Evolutionary conservation across 2,888 invertebrate species (phyloP).

Genomic region (Rhagonycha fulva): DNA sequence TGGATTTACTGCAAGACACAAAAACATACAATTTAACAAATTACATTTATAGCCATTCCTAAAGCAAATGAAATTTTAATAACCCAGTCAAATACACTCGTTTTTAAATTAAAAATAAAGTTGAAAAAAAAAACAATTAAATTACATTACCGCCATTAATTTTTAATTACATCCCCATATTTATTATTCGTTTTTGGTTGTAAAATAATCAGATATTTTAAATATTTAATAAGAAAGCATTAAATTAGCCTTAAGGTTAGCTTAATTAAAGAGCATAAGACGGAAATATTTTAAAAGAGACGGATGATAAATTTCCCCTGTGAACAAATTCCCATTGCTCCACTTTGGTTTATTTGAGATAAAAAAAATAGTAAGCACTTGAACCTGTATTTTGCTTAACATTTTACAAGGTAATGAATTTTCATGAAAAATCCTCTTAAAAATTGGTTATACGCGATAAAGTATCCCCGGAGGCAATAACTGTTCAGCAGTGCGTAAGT

Average conservation of each 20-base stretch:
- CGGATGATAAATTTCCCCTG: slow-evolving; percentile 7
- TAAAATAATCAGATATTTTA: background rate
- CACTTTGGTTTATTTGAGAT: slow-evolving; percentile 10
- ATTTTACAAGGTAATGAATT: slow-evolving; percentile 28
- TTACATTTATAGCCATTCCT: background rate
- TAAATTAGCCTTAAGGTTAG: background rate
- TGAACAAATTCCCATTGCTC: slow-evolving; percentile 15
- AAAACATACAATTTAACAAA: background rate
- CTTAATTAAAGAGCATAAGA: background rate
- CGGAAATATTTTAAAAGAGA: background rate
- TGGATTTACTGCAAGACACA: background rate
- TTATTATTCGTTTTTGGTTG: background rate
- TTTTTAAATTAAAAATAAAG: background rate
- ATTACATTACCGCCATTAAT: background rate
- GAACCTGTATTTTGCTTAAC: slow-evolving; percentile 21
- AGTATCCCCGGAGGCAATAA: slow-evolving; percentile 29
- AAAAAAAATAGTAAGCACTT: slow-evolving; percentile 11
- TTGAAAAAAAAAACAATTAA: background rate
- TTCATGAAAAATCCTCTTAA: slow-evolving; percentile 27
- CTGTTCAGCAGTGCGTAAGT: slow-evolving; percentile 28
- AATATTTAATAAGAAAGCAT: background rate
- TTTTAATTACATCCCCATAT: background rate
- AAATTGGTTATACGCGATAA: slow-evolving; percentile 29
- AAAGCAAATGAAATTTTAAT: background rate
- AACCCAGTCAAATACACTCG: background rate